phyloP scores from a whole-genome alignment of 2,113 vertebrate species.

The Lepisosteus oculatus region DNA sequence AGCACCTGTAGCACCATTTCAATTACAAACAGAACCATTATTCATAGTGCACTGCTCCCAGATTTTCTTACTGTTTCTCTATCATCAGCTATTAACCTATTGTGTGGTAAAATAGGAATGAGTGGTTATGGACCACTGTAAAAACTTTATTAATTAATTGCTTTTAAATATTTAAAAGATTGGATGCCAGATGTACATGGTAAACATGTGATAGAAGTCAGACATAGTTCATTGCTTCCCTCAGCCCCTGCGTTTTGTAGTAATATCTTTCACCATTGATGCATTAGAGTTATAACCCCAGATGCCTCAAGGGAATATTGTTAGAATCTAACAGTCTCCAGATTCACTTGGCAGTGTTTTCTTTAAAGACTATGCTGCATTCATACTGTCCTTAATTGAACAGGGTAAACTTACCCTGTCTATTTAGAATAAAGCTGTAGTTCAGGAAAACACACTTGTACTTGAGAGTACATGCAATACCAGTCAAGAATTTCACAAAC shows the following conservation, averaged over 20 bases:
- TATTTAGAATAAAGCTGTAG: conserved; percentile 13
- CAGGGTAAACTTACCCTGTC: conserved; percentile 5
- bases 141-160: background rate
- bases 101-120: background rate
- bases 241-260: background rate
- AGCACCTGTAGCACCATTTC: background rate
- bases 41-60: no score
- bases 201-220: background rate
- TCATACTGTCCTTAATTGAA: conserved; percentile 18
- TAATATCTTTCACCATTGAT: background rate
- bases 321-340: background rate
- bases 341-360: background rate
- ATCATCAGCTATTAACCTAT: background rate
- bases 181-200: background rate
- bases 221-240: background rate
- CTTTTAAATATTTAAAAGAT: background rate
- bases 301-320: background rate
- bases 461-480: no score
- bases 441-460: no score
- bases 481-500: no score
- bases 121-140: background rate
- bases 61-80: no score
- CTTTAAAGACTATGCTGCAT: conserved; percentile 2
- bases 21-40: no score
- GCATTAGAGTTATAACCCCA: conserved; percentile 4